These are phyloP conservation scores for Anabacerthia variegaticeps DNA, from an alignment of 2,797 vertebrate species.

Conservation along the genomic window DNA sequence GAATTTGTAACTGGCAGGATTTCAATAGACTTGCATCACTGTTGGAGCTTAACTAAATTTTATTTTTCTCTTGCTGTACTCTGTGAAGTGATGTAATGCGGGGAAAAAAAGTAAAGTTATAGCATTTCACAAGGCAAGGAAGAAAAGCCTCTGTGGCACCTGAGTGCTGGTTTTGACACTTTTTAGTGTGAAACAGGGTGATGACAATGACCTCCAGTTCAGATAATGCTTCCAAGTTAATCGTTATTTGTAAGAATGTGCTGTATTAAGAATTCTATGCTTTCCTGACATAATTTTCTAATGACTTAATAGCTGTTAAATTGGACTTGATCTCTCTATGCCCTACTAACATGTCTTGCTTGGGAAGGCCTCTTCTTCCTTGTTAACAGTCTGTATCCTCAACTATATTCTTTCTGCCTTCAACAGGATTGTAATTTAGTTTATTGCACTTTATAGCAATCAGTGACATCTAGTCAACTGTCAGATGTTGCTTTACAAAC, in stretches of 20 bases:
- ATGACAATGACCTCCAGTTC: neutral
- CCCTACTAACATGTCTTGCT: neutral
- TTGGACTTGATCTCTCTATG: conserved; percentile 21
- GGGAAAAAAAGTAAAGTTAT: neutral
- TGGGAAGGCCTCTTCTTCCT: neutral
- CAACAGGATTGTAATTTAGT: neutral
- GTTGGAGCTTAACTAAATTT: neutral
- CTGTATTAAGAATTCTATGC: conserved; percentile 7
- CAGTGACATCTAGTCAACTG: neutral
- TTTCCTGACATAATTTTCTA: conserved; percentile 16
- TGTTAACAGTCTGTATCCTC: neutral
- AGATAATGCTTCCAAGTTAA: conserved; percentile 51
- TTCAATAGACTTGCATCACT: conserved; percentile 70
- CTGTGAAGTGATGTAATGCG: conserved; percentile 52
- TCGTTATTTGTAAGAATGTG: neutral
- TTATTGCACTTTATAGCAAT: neutral
- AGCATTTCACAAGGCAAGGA: neutral
- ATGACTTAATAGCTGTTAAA: conserved; percentile 28
- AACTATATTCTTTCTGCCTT: neutral
- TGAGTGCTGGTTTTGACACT: conserved; percentile 75
- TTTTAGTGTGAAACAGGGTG: conserved; percentile 27
- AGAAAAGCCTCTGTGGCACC: conserved; percentile 60
- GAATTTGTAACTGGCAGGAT: conserved; percentile 76
- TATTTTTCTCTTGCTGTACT: neutral
- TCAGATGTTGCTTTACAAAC: neutral